Evolutionary conservation across 2,888 invertebrate genomes (phyloP), one percentile per base, ranked within the genome.

Genomic region (Craniophora ligustri): DNA sequence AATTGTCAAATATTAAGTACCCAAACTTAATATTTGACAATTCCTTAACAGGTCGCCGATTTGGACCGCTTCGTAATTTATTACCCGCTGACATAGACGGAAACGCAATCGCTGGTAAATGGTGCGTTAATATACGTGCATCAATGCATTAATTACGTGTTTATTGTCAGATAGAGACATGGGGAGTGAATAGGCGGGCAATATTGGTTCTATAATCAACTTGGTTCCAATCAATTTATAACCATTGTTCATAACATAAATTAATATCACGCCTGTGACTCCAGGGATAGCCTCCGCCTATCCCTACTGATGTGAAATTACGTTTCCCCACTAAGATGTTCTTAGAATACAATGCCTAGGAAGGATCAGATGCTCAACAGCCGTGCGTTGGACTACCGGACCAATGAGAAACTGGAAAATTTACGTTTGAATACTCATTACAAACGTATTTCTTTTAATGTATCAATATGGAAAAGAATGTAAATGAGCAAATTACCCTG

Each of bases 81-180:
- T 76, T 78, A 68, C 53, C 39, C 21, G 45, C 63, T 55, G 71
- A 60, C 58, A 54, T 36, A 47, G 47, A 65, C 60, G 71, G 72
- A 70, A 75, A 54, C 68, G 54, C 67, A 70, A 72, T 73, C 51
- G 61, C 51, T 55, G 66, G 59, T 63, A 65, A 79, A 78, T 78
- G 76, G 59, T 28, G 64, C 69, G 72, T 72, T 63, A 60, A 65
- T 60, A 28, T 57, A 46, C 35, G 19, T 58, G 48, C 36, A 62
- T 62, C 41, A 42, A 67, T 47, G 56, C 40, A 55, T 50, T 55
- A 66, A 39, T 65, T 48, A 58, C 45, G 21, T 34, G 28, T 26
- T 19, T 49, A 44, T 38, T 46, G 36, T 28, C 18, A 50, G 28
- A 45, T 40, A 34, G 18, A 35, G 3, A 28, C 16, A 31, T 21